Conservation (phyloP, 2,888 invertebrate genomes). For the Leptopterna dolabrata region DNA sequence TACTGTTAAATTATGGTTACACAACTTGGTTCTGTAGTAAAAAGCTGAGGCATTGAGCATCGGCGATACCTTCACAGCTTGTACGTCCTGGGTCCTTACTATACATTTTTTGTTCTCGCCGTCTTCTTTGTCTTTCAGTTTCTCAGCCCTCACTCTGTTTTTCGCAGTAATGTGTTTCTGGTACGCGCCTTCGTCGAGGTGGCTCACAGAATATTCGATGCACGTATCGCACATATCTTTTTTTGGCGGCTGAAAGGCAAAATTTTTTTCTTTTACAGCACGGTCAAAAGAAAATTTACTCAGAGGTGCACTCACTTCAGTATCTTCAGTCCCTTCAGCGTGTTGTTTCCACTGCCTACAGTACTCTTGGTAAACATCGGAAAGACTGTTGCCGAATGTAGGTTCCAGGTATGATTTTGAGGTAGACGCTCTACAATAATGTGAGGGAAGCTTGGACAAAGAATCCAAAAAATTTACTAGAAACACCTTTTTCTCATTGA, state of each 20-base stretch:
- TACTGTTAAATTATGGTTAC: conserved; percentile 10
- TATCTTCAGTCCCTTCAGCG: neutral
- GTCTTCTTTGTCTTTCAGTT: too few relatives aligned
- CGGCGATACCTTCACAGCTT: neutral
- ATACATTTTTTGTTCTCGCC: too few relatives aligned
- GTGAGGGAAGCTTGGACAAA: conserved; percentile 59
- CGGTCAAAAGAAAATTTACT: conserved; percentile 33
- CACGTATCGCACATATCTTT: too few relatives aligned
- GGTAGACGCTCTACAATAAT: conserved; percentile 59
- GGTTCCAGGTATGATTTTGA: conserved; percentile 60
- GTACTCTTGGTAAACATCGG: conserved; percentile 20
- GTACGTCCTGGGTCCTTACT: too few relatives aligned
- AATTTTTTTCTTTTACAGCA: conserved; percentile 10
- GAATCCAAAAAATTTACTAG: conserved; percentile 45
- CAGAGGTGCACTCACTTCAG: neutral
- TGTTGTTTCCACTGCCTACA: neutral
- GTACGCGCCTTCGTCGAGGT: neutral
- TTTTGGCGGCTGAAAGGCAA: conserved; percentile 33
- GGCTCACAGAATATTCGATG: neutral
- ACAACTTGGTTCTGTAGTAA: conserved; percentile 13
- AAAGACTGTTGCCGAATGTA: neutral
- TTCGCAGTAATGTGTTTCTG: neutral
- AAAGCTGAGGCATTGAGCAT: conserved; percentile 30
- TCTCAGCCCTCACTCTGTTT: neutral
- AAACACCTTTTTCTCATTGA: neutral